Evolutionary conservation across 2,113 vertebrate genomes (phyloP).

Genomic region (Fulica atra): DNA sequence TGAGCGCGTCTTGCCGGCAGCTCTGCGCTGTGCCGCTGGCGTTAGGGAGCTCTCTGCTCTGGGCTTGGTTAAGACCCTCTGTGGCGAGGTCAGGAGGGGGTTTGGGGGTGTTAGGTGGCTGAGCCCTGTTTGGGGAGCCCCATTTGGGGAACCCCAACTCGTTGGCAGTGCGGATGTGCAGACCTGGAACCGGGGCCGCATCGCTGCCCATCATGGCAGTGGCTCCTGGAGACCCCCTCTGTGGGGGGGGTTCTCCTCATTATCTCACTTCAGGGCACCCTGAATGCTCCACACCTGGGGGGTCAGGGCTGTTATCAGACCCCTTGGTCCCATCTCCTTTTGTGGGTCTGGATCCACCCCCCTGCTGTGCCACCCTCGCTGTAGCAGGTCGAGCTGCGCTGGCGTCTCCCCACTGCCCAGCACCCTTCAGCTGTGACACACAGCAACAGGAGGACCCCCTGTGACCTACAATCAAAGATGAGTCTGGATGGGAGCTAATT

Average conservation of each 20-base stretch:
- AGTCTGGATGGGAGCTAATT: background rate
- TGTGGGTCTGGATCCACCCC: background rate
- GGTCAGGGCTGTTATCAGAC: rapidly evolving
- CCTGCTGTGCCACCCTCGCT: background rate
- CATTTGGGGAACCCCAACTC: background rate
- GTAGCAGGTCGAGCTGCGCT: background rate
- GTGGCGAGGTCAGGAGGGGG: background rate
- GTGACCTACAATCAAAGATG: background rate
- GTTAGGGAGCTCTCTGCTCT: rapidly evolving
- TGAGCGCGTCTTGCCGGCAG: background rate
- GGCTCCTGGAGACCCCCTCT: background rate
- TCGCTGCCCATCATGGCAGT: background rate
- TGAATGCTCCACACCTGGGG: rapidly evolving
- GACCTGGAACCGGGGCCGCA: background rate
- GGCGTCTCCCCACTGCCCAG: rapidly evolving
- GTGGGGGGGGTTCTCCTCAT: background rate
- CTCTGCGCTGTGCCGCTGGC: background rate
- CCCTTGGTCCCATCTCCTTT: background rate
- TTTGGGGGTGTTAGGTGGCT: background rate
- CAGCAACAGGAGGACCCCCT: background rate
- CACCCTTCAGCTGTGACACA: background rate
- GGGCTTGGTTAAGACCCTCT: background rate
- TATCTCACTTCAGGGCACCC: background rate
- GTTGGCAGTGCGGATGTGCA: background rate
- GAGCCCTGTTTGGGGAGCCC: background rate